These are phyloP conservation scores for Ochotona princeps DNA, from an alignment of 2,113 vertebrate genomes.

Conservation along the genomic window DNA sequence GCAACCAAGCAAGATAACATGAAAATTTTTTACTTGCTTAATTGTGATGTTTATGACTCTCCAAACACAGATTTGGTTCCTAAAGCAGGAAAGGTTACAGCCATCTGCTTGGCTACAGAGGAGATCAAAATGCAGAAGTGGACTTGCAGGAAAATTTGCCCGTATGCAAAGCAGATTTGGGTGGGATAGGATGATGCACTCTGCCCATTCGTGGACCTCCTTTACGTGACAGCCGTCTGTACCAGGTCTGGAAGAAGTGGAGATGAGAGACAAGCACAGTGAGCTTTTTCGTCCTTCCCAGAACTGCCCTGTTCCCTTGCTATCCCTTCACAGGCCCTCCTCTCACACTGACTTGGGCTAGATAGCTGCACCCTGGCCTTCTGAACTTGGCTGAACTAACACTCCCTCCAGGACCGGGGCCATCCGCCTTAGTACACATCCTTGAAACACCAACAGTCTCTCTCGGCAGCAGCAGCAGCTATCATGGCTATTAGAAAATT, in stretches of 20 bases:
- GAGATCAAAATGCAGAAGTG: constrained; percentile 42
- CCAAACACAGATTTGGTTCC: constrained; percentile 65
- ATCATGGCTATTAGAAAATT: not conserved
- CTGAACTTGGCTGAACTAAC: not conserved
- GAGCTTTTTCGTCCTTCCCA: not conserved
- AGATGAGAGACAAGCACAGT: constrained; percentile 1
- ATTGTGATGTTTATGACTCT: constrained; percentile 72
- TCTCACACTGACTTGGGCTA: not conserved
- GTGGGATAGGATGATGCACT: constrained; percentile 14
- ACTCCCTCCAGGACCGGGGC: not conserved
- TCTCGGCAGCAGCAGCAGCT: not conserved
- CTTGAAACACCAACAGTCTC: not conserved
- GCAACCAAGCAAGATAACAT: constrained; percentile 65
- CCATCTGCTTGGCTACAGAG: constrained; percentile 60
- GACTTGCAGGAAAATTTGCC: constrained; percentile 22
- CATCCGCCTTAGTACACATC: not conserved
- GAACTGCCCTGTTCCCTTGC: not conserved
- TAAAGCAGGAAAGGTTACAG: constrained; percentile 70
- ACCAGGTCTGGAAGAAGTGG: not conserved
- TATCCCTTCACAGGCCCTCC: not conserved
- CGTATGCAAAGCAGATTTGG: constrained; percentile 20
- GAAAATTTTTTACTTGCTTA: constrained; percentile 73
- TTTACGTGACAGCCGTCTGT: not conserved
- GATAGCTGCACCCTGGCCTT: not conserved
- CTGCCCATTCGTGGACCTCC: not conserved